Base-by-base conservation (phyloP, 1,140 invertebrate species). In the Tetramorium simillimum region DNA sequence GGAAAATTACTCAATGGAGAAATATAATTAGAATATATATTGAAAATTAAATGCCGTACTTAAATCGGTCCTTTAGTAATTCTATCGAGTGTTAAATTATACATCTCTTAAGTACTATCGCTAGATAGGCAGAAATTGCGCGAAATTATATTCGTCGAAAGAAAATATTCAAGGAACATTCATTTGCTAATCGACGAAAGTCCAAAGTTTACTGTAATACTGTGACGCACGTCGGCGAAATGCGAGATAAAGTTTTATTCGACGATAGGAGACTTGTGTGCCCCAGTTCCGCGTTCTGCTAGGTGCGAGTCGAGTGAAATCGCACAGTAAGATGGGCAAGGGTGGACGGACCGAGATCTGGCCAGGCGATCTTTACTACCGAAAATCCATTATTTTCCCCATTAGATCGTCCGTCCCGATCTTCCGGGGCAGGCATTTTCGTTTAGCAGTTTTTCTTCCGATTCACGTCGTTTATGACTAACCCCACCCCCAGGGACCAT, bases 391-490 rank as follows among this genome's bases (percentile, higher is more conserved):
- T 95, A 95, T 94, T 94, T 95, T 94, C 91, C 90, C 94, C 92
- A 95, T 95, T 95, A 94, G 94, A 95, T 95, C 93, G 91, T 90
- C 81, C 90, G 88, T 85, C 65, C 90, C 91, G 94, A 95, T 94
- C 91, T 93, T 92, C 90, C 91, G 65, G 88, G 87, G 88, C 89
- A 86, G 91, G 92, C 92, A 93, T 95, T 95, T 95, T 95, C 94
- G 94, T 95, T 95, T 95, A 95, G 94, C 95, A 95, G 94, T 95
- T 95, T 95, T 95, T 95, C 95, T 94, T 94, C 91, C 92, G 92
- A 94, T 94, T 94, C 92, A 89, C 92, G 88, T 92, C 94, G 91
- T 94, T 95, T 95, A 94, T 94, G 93, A 94, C 93, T 93, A 90
- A 65, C 88, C 88, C 85, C 86, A 53, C 65, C 73, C 78, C 89